These are phyloP conservation scores for Oostethus manadensis DNA, from an alignment of 2,113 vertebrate genomes.

Conservation along the genomic window DNA sequence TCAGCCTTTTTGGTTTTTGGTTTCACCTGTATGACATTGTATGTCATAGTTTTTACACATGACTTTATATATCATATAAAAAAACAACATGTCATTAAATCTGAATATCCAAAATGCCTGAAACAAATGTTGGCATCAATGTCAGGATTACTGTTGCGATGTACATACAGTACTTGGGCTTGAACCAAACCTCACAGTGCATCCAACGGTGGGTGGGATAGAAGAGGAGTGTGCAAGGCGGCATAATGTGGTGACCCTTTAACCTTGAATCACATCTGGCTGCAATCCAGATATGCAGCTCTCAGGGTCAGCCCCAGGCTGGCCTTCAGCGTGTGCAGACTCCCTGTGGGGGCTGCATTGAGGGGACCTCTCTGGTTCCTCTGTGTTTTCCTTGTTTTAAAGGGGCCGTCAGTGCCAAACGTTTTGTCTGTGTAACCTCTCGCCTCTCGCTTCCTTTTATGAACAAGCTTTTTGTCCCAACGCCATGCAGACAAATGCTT, in stretches of 20 bases:
- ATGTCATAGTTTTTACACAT: no score
- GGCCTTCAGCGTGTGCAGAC: slow-evolving; percentile 11
- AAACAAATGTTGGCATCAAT: not conserved
- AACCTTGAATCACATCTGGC: slow-evolving; percentile 31
- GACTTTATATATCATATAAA: no score
- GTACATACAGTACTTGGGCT: slow-evolving; percentile 39
- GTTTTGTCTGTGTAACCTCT: slow-evolving; percentile 34
- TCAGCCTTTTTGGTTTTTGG: no score
- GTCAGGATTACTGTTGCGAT: slow-evolving; percentile 20
- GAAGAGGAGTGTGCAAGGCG: slow-evolving; percentile 33
- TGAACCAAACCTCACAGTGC: slow-evolving; percentile 31
- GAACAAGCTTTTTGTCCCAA: not conserved
- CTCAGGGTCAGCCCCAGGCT: slow-evolving; percentile 19
- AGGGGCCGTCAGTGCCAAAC: slow-evolving; percentile 64
- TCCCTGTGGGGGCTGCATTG: slow-evolving; percentile 24
- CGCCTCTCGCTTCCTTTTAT: slow-evolving; percentile 7
- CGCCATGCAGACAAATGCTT: not conserved
- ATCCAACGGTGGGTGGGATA: slow-evolving; percentile 37
- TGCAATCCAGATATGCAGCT: slow-evolving; percentile 25
- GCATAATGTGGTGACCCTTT: slow-evolving; percentile 19
- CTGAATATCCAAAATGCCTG: no score
- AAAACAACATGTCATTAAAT: no score
- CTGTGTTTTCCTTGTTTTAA: slow-evolving; percentile 42
- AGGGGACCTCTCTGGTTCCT: slow-evolving; percentile 19
- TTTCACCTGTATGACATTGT: no score